Conservation (phyloP, 2,113 vertebrate species). For the Ptyas mucosa region DNA sequence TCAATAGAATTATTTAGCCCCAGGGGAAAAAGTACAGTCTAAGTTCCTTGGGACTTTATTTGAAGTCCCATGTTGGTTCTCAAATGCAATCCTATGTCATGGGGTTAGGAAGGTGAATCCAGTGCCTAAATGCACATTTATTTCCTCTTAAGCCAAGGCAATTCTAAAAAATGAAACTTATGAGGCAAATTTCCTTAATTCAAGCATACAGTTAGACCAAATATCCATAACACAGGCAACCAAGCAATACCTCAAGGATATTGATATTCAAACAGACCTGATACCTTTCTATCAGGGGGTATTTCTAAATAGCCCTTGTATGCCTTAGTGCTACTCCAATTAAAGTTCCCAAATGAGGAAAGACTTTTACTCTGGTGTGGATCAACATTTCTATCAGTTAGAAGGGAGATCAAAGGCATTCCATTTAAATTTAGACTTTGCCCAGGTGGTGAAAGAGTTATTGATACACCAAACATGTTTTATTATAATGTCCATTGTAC, state of each 20-base stretch:
- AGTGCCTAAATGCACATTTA: not conserved
- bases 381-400: not conserved
- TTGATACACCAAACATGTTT: not conserved
- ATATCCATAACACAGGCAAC: not conserved
- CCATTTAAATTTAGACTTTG: not conserved
- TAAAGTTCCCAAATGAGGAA: not conserved
- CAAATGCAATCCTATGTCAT: not conserved
- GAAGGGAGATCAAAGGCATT: not conserved
- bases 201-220: not conserved
- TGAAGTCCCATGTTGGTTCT: not conserved
- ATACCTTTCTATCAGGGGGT: not conserved
- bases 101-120: not conserved
- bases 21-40: not conserved
- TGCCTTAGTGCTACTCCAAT: not conserved
- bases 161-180: not conserved
- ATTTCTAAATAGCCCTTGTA: not conserved
- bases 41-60: not conserved
- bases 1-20: not conserved
- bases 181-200: not conserved
- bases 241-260: not conserved
- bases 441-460: not conserved
- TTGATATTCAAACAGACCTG: not conserved
- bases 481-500: not conserved
- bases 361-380: not conserved
- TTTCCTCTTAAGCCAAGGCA: not conserved